These are phyloP conservation scores for Odontamblyopus rebecca DNA, from an alignment of 2,797 vertebrate species.

Conservation along the genomic window DNA sequence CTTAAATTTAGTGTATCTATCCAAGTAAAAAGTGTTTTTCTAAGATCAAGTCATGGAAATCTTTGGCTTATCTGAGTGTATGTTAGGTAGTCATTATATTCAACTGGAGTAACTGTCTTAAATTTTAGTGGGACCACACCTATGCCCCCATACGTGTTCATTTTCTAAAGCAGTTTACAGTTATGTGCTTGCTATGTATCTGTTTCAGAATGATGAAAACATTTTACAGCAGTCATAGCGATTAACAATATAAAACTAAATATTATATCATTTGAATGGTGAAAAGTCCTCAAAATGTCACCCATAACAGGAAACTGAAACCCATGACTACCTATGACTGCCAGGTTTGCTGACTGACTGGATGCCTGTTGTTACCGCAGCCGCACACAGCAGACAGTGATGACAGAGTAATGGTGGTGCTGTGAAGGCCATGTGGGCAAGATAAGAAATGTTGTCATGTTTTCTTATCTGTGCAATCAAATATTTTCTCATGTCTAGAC, in stretches of 20 bases:
- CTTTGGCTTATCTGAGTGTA: neutral
- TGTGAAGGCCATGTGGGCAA: conserved; percentile 18
- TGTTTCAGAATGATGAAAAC: no score
- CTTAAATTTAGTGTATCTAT: neutral
- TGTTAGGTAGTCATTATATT: neutral
- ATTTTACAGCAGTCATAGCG: no score
- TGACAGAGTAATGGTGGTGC: conserved; percentile 13
- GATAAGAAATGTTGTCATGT: conserved; percentile 28
- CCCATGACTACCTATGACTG: conserved; percentile 33
- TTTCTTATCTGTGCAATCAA: conserved; percentile 13
- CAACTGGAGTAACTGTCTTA: neutral
- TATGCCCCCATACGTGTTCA: conserved; percentile 36
- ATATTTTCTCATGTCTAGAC: conserved; percentile 8
- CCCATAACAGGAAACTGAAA: neutral
- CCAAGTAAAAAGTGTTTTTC: neutral
- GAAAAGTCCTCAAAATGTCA: no score
- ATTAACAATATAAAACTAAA: no score
- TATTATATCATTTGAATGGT: no score
- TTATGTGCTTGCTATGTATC: conserved; percentile 43
- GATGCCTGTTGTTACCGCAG: conserved; percentile 52
- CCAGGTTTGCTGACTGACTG: conserved; percentile 52
- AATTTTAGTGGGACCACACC: no score
- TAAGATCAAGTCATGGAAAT: neutral
- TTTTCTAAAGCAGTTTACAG: conserved; percentile 59
- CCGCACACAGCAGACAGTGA: conserved; percentile 24